Evolutionary conservation across 2,888 invertebrate genomes (phyloP), one percentile per base, ranked within the genome.

Genomic region (Stratiomys singularior): DNA sequence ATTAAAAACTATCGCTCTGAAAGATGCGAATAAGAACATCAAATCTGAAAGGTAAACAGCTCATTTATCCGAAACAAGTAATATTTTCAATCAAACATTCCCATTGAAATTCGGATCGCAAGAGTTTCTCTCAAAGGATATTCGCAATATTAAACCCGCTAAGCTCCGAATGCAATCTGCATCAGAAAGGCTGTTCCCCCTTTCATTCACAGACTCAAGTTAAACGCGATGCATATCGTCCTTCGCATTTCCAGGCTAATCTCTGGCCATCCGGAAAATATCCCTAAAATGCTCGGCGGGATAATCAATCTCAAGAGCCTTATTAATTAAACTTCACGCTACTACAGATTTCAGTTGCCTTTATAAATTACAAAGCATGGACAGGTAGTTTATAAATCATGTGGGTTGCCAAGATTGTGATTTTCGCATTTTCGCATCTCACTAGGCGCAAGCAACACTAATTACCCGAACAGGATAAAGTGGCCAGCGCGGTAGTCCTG

Each of bases 291-390:
- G 15, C 25, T 60, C 23, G 60, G 23, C 13, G 25, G 21, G 21
- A 60, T 18, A 25, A 60, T 60, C 60, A 60, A 60, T 60, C 60
- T 60, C 60, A 60, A 60, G 60, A 60, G 60, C 25, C 60, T 60
- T 60, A 60, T 60, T 60, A 60, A 60, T 60, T 60, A 60, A 60
- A 60, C 60, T 60, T 25, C 25, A 60, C 21, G 60, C 60, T 21
- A 15, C 21, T 60, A 25, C 25, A 25, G 25, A 60, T 60, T 60
- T 25, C 60, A 21, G 5, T 25, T 25, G 60, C 60, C 60, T 60
- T 60, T 60, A 60, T 60, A 60, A 60, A 60, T 60, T 60, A 60
- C 18, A 60, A 4, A 25, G 23, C 25, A 60, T 25, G 60, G 60
- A 25, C 60, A 60, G 60, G 60, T 60, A 25, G 23, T 60, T 60